A percentile compares a stretch with the other conserved stretches of the same genome.
phyloP scores from a whole-genome alignment of 2,797 vertebrate species.

The Gobionotothen gibberifrons region DNA sequence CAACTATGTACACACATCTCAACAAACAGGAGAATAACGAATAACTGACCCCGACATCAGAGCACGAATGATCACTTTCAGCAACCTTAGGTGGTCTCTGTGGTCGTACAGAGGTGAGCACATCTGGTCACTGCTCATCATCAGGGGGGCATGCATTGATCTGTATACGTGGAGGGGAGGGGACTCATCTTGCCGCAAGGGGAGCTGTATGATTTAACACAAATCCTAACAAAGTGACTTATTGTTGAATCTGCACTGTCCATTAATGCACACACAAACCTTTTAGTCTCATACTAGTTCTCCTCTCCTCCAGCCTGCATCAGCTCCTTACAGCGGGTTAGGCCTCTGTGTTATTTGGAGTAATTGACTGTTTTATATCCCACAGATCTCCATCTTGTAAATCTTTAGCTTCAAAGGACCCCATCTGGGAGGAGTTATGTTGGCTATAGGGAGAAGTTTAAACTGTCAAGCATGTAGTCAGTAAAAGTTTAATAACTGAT shows the following conservation, averaged over 20 bases:
- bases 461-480: not conserved
- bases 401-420: not conserved
- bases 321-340: not conserved
- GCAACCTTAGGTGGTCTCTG: too few species aligned
- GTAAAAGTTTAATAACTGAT: not conserved
- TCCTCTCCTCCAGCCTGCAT: not conserved
- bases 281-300: not conserved
- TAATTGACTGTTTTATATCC: conserved; percentile 9
- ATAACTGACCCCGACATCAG: not conserved
- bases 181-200: conserved; percentile 44
- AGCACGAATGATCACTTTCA: not conserved
- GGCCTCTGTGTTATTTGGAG: not conserved
- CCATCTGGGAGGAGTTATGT: not conserved
- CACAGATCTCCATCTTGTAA: not conserved
- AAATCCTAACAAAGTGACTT: conserved; percentile 1
- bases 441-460: too few species aligned
- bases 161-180: conserved; percentile 80
- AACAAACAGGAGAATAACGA: not conserved
- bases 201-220: conserved; percentile 42
- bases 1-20: not conserved
- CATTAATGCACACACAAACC: not conserved
- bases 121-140: conserved; percentile 28
- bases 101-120: not conserved
- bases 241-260: not conserved
- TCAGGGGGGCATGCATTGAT: conserved; percentile 37